These are phyloP conservation scores for Phasia obesa DNA, from an alignment of 2,888 invertebrate species.

Conservation along the genomic window DNA sequence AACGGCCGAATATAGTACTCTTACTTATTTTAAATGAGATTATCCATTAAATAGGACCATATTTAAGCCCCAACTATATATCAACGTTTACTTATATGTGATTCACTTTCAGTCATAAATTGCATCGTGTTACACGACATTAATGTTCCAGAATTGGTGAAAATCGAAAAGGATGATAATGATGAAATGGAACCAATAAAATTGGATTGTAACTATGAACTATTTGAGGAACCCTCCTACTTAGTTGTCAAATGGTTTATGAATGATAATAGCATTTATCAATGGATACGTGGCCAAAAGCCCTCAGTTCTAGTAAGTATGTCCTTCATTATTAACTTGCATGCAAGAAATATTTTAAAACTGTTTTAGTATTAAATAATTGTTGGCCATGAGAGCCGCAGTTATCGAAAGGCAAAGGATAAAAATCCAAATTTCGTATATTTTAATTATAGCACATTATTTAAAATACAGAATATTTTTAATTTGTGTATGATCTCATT, in stretches of 20 bases:
- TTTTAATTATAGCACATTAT: slow-evolving; percentile 7
- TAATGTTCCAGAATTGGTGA: slow-evolving; percentile 67
- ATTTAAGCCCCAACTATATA: background rate
- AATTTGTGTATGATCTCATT: slow-evolving; percentile 42
- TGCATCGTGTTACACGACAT: slow-evolving; percentile 53
- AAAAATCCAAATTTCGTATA: background rate
- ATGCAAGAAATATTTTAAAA: too few relatives aligned
- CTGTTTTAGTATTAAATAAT: too few relatives aligned
- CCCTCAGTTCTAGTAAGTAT: slow-evolving; percentile 84
- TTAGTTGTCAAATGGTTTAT: slow-evolving; percentile 91
- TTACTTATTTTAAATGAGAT: too few relatives aligned
- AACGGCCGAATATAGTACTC: too few relatives aligned
- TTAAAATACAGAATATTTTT: slow-evolving; percentile 17
- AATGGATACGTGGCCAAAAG: slow-evolving; percentile 89
- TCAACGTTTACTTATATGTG: too few relatives aligned
- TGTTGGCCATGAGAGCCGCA: background rate
- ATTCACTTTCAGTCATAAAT: slow-evolving; percentile 47
- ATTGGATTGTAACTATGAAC: slow-evolving; percentile 88
- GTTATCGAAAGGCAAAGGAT: too few relatives aligned
- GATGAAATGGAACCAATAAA: slow-evolving; percentile 50
- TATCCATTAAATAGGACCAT: too few relatives aligned
- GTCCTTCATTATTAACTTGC: background rate
- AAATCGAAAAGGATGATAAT: slow-evolving; percentile 56
- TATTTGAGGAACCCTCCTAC: slow-evolving; percentile 86
- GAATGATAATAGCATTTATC: slow-evolving; percentile 88